Evolutionary conservation across 2,888 invertebrate species (phyloP), one percentile per base, ranked within the genome.

Genomic region (Leistus spinibarbis): DNA sequence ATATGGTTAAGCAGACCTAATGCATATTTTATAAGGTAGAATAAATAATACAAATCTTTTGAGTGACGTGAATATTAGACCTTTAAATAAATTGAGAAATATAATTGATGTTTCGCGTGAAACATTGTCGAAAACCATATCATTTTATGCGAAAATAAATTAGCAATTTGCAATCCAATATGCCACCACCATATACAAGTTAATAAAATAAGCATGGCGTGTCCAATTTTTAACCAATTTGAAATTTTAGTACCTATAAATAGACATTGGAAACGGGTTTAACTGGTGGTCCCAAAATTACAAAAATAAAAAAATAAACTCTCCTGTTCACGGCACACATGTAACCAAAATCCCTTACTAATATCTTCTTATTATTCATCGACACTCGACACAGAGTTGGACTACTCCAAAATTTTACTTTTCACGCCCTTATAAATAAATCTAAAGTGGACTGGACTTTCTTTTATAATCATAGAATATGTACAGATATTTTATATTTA

Each of bases 261-360:
- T 70, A 70, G 70, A 22, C 54, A 54, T 70, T 70, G 63, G 17
- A 70, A 69, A 70, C 70, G 62, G 63, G 70, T 70, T 70, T 22
- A 20, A 13, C 54, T 19, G 20, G 20, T 19, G 57, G 57, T 17
- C 10, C 17, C n/a, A 53, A 63, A 63, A 22, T 5, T n/a, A 63
- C 63, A 63, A 70, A 63, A 70, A 70, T 24, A 70, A 70, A 70
- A 22, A 53, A 70, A 63, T 27, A 70, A n/a, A 19, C 16, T 69
- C 57, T 69, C 54, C 13, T 40, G 40, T 10, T 40, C 40, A 40
- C 5, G 40, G 40, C 40, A 40, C 40, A 40, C 40, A 62, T 62
- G 20, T 20, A 22, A 53, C 53, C 16, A 20, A 69, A 20, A 23
- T 24, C 54, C 23, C n/a, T 56, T 40, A 17, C 69, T 70, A 70